Base-by-base conservation (phyloP, 35 echinoderm and acorn worm species). In the Acanthaster planci region DNA sequence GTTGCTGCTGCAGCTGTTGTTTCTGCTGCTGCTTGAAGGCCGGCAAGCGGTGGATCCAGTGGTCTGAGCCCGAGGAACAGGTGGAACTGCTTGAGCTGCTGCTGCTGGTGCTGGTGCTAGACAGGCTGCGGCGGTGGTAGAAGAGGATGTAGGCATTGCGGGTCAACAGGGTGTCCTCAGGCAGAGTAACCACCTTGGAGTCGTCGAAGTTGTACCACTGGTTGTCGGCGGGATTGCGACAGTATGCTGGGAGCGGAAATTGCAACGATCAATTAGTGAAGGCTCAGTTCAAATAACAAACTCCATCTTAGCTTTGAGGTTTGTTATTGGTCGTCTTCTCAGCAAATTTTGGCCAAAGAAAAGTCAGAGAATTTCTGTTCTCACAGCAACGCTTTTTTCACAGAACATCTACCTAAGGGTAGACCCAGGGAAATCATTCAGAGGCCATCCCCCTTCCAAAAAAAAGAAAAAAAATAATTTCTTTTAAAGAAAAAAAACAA, bases 131-230 rank as follows among this genome's bases (percentile, higher is more conserved):
- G 8, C 89, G 85, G 19, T 94, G 96, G 52, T 99, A 99, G 50
- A 99, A 94, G 2, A 99, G 75, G 36, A 99, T 85, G 77, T 94
- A 94, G 0, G 92, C 92, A 16, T 50, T 77, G 42, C 85, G 90
- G 55, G 81, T 88, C 22, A 84, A 78, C 5, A 99, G 32, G 19
- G 72, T 39, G 6, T 99, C 89, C 42, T 99, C 96, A 5, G 89
- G 56, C 8, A 89, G 58, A 0, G 78, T 40, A 1, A 78, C 78
- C 5, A 99, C 86, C 55, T 99, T 94, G 39, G 96, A 77, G 60
- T 99, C 96, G 19, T 99, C 96, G 81, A 94, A 99, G 81, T 89
- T 80, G 76, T 99, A 99, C 96, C 96, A 99, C 86, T 89, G 78
- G 72, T 67, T 91, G 44, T 99, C 92, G 39, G 86, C 86, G 15